Percentiles rank a stretch among this genome's conserved stretches.
These are phyloP conservation scores for Coregonus clupeaformis DNA, from an alignment of 2,113 vertebrate species.

Conservation along the genomic window DNA sequence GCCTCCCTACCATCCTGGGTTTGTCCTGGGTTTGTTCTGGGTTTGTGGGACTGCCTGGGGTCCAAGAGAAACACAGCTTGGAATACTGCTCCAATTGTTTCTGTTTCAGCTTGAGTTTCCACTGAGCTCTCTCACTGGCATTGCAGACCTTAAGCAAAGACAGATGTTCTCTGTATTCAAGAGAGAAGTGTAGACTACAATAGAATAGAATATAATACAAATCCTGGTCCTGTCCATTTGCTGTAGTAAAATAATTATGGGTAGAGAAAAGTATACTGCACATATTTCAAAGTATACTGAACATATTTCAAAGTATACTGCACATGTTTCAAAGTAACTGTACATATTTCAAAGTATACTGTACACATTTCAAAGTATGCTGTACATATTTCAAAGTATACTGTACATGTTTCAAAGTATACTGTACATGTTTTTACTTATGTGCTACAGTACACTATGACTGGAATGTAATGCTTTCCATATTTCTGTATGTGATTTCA, in stretches of 20 bases:
- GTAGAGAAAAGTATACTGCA: too few species aligned
- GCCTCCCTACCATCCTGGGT: neutral
- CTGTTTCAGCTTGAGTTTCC: neutral
- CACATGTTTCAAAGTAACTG: neutral
- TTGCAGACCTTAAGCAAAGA: neutral
- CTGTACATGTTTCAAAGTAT: neutral
- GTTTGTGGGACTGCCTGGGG: neutral
- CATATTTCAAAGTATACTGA: neutral
- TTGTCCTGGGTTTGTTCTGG: neutral
- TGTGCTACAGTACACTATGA: neutral
- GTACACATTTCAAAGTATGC: neutral
- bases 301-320: neutral
- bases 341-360: neutral
- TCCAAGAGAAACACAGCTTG: conserved; percentile 13
- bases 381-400: neutral
- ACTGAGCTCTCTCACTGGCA: neutral
- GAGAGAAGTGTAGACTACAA: neutral
- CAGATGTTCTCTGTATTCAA: conserved; percentile 10
- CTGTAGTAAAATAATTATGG: too few species aligned
- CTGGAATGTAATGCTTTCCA: neutral
- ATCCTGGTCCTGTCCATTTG: neutral
- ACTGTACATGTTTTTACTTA: neutral
- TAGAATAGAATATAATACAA: neutral
- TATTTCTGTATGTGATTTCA: conserved; percentile 31
- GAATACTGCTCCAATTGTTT: neutral